Base-by-base conservation (phyloP, 2,113 vertebrate genomes). In the Gambusia holbrooki region DNA sequence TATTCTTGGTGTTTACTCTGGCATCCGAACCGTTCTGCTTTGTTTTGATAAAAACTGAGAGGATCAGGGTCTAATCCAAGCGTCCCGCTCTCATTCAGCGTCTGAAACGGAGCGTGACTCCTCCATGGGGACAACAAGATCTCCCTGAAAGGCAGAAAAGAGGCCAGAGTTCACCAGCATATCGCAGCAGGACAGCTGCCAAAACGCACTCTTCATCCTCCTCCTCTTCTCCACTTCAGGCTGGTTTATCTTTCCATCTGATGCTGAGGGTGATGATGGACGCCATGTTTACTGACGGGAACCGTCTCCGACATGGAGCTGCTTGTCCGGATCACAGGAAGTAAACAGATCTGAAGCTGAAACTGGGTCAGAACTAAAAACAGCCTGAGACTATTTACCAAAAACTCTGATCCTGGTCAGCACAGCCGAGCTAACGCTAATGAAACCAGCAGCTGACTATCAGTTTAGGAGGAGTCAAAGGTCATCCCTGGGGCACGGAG, bases 251-350 rank as follows among this genome's bases (percentile, higher is more conserved):
- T 62, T 60, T 62, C 62, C 61, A 45, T 29, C 58, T 62, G 37
- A 62, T 29, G 15, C 63, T 14, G 27, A 28, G 33, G 54, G 30
- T 12, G 48, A 35, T 2, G n/a, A 66, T 19, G n/a, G 54, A 66
- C 66, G 64, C 7, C n/a, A 32, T 29, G 5, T 65, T 70, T 61
- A 73, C 70, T 14, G 32, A 74, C 28, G 11, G 62, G 35, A 76
- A 75, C 32, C n/a, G 66, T 62, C 37, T 54, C 73, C 8, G 22
- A 76, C 73, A 66, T 1, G 40, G 76, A 54, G 6, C 12, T 0
- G 15, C 76, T 32, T 64, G 72, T 25, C 62, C 25, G 62, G 62
- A 77, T 40, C 27, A 32, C 13, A 22, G 37, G 4, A 22, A 22
- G 66, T 62, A 62, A 30, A 28, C 27, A 12, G 33, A 12, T 3